phyloP scores from a whole-genome alignment of 2,113 vertebrate species.

The Felis chaus region DNA sequence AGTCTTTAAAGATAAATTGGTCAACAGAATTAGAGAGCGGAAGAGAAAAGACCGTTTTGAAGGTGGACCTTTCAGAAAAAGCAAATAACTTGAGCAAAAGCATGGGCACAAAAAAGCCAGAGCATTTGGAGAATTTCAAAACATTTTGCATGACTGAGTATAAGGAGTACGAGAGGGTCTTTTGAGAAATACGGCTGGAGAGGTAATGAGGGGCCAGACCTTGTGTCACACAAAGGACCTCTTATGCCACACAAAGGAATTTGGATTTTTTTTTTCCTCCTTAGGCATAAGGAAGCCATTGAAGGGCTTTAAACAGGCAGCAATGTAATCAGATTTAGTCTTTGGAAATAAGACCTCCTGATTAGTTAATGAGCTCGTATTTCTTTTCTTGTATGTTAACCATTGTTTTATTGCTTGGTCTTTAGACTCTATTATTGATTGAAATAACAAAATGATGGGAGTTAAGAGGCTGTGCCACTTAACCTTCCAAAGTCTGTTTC shows the following conservation, averaged over 20 bases:
- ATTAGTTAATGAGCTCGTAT: slow-evolving; percentile 48
- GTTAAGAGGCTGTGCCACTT: slow-evolving; percentile 37
- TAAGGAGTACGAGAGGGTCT: not conserved
- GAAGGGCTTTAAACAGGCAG: slow-evolving; percentile 49
- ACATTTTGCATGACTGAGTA: not conserved
- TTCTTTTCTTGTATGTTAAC: slow-evolving; percentile 52
- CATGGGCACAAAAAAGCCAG: not conserved
- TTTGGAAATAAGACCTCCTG: slow-evolving; percentile 63
- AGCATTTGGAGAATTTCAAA: not conserved
- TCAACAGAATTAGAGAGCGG: not conserved
- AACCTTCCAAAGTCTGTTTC: not conserved
- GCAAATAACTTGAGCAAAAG: not conserved
- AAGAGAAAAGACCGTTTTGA: not conserved
- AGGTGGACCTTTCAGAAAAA: not conserved
- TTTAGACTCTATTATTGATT: slow-evolving; percentile 27
- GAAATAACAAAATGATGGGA: slow-evolving; percentile 50
- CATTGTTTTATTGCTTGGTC: slow-evolving; percentile 36
- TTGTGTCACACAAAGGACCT: slow-evolving; percentile 36
- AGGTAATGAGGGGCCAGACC: not conserved
- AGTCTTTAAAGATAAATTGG: not conserved
- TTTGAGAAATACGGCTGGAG: not conserved
- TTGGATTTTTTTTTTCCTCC: not conserved
- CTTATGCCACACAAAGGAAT: slow-evolving; percentile 52
- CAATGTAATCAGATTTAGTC: slow-evolving; percentile 58
- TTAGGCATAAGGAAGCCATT: slow-evolving; percentile 56